Conservation (phyloP, 2,113 vertebrate genomes). For the Channa argus region DNA sequence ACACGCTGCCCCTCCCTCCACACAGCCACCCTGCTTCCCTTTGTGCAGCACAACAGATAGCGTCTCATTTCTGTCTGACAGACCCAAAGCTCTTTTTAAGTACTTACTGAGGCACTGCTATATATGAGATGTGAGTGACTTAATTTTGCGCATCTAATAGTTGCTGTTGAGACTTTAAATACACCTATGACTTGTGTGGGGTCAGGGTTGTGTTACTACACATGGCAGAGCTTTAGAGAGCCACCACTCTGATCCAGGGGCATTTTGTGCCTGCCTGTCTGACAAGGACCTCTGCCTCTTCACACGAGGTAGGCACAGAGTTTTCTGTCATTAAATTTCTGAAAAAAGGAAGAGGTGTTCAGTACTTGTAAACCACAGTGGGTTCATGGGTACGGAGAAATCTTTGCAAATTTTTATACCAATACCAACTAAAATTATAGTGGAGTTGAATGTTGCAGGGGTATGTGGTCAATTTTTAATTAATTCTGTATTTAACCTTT, state of each 20-base stretch:
- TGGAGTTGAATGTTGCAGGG: not conserved
- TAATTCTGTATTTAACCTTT: not conserved
- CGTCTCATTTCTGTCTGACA: constrained; percentile 65
- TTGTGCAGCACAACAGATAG: constrained; percentile 57
- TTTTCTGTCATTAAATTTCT: too few species aligned
- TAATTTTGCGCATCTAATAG: constrained; percentile 53
- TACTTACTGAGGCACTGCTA: constrained; percentile 28
- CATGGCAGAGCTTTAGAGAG: constrained; percentile 48
- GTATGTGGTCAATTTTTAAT: not conserved
- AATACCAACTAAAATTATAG: not conserved
- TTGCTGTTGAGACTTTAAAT: constrained; percentile 72
- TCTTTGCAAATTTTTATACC: not conserved
- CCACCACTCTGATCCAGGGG: constrained; percentile 56
- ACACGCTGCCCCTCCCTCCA: constrained; percentile 52
- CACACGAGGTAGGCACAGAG: constrained; percentile 72
- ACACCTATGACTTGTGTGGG: constrained; percentile 61
- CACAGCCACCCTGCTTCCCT: constrained; percentile 29
- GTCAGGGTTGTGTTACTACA: constrained; percentile 73
- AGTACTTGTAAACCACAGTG: constrained; percentile 3
- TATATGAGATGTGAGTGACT: constrained; percentile 52
- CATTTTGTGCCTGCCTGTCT: constrained; percentile 24
- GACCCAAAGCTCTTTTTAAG: constrained; percentile 42
- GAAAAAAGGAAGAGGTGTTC: too few species aligned
- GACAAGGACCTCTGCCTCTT: constrained; percentile 46
- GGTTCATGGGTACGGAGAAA: not conserved